Conservation (phyloP, 2,113 vertebrate genomes). For the Scortum barcoo region DNA sequence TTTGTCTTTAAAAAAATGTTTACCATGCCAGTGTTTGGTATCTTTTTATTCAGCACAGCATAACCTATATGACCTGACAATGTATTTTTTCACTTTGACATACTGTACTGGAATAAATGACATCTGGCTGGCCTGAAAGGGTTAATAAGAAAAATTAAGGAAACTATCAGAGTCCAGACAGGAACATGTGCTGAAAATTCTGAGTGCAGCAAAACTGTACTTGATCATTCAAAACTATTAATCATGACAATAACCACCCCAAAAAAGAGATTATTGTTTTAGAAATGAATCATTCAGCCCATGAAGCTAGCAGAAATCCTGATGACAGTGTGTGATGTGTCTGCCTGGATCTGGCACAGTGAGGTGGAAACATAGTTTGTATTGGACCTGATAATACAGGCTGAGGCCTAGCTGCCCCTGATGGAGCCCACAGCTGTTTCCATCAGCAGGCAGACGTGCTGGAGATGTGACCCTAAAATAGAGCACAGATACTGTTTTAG, state of each 20-base stretch:
- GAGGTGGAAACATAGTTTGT: slow-evolving; percentile 23
- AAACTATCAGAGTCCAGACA: no score
- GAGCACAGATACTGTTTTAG: background rate
- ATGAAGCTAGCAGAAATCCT: background rate
- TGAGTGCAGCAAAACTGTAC: background rate
- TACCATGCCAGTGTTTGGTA: no score
- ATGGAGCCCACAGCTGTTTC: slow-evolving; percentile 31
- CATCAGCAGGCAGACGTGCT: slow-evolving; percentile 13
- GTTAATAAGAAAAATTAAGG: no score
- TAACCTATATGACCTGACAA: no score
- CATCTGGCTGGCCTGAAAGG: no score
- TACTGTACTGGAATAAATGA: no score
- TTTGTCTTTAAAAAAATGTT: no score
- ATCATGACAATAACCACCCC: background rate
- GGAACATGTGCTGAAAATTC: background rate
- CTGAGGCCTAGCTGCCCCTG: slow-evolving; percentile 16
- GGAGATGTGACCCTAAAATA: slow-evolving; percentile 24
- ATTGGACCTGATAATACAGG: slow-evolving; percentile 9
- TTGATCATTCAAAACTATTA: background rate
- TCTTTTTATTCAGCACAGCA: no score
- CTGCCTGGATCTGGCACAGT: slow-evolving; percentile 6
- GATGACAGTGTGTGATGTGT: background rate
- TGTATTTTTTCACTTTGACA: no score
- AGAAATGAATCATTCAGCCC: no score
- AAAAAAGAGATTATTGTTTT: background rate